Evolutionary conservation across 2,113 vertebrate genomes (phyloP), one percentile per base, ranked within the genome.

Genomic region (Gobio gobio): DNA sequence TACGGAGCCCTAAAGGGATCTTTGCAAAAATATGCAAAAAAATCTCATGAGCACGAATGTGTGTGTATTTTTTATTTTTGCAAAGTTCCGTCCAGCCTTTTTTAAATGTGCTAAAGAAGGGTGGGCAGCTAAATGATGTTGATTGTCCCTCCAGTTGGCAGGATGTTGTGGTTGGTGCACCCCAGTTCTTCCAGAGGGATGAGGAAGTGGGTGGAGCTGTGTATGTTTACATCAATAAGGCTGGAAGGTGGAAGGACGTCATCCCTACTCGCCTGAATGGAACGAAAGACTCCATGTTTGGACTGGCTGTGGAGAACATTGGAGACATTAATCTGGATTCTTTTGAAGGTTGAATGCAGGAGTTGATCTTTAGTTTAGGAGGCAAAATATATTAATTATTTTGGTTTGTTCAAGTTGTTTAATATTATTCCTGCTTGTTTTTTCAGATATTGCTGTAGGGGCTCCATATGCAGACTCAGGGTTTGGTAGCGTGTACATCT

Each of bases 111-210:
- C 10, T 47, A 47, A 47, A 12, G 16, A 54, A 18, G 51, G 16
- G 51, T 18, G 5, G 22, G 5, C 33, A 6, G 0, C 1, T 1
- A 68, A 5, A 90, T 24, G 88, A 33, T 59, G 45, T 49, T 79
- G 14, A 58, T 74, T 74, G 5, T 22, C 54, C 77, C 87, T 88
- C 33, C 78, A 99, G 98, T 66, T 99, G 98, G 98, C 94, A 99
- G 88, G 98, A 99, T 92, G 95, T 99, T 24, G 96, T 97, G 36
- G 96, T 99, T n/a, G 98, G 98, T 91, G 97, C 98, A 0, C 98
- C 98, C 0, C 98, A 99, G 78, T 99, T 97, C 91, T 99, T 98
- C 91, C 95, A 98, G 88, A 97, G 96, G 88, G 94, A 96, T 24
- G 92, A 94, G 70, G 97, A 97, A 78, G 90, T 98, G 2, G 98